Conservation (phyloP, 2,113 vertebrate species). For the Gallinago jamesoni region DNA sequence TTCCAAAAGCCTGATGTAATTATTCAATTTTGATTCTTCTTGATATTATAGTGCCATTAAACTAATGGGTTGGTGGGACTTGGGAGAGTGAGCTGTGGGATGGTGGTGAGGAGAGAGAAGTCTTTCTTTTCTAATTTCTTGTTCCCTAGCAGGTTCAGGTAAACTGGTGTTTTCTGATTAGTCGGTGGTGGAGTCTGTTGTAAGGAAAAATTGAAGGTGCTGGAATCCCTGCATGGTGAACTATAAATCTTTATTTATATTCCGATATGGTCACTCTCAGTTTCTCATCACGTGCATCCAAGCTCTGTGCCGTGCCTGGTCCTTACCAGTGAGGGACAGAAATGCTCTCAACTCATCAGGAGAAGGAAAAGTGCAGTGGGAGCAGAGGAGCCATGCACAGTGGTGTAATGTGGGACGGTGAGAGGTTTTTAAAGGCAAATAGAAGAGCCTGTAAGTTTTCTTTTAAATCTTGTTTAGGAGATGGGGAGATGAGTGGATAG, state of each 20-base stretch:
- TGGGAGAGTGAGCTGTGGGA: not conserved
- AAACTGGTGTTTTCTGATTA: not conserved
- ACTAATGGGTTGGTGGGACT: not conserved
- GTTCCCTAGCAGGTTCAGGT: not conserved
- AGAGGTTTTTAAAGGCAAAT: not conserved
- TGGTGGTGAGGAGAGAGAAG: not conserved
- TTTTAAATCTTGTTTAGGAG: not conserved
- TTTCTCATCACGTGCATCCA: not conserved
- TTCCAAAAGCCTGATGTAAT: not conserved
- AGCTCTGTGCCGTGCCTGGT: not conserved
- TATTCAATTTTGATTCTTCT: not conserved
- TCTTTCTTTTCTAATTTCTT: not conserved
- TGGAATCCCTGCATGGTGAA: not conserved
- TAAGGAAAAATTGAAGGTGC: not conserved
- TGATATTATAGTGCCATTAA: not conserved
- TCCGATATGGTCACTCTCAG: not conserved
- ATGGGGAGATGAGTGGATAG: not conserved
- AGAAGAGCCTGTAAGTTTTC: not conserved
- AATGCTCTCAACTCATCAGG: not conserved
- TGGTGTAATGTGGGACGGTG: not conserved
- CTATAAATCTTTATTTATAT: not conserved
- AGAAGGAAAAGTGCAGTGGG: not conserved
- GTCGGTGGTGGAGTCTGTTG: not conserved
- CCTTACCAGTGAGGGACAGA: not conserved
- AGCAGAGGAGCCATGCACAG: not conserved